phyloP scores from a whole-genome alignment of 2,797 vertebrate genomes.

The Pangasius mekongensis region DNA sequence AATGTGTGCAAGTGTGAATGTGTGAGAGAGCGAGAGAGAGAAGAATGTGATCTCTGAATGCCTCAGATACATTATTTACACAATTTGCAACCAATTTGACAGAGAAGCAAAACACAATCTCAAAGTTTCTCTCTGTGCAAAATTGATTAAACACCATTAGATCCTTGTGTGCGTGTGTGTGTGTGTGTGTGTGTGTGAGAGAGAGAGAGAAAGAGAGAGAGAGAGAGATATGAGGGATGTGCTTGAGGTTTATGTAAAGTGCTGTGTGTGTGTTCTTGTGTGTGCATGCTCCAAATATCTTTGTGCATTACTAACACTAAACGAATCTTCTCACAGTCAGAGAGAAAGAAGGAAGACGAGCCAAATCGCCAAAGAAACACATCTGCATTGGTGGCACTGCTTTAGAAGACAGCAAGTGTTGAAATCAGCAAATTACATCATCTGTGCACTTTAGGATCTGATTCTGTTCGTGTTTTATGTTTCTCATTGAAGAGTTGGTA shows the following conservation, averaged over 20 bases:
- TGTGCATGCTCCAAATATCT: constrained; percentile 32
- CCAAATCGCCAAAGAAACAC: background rate
- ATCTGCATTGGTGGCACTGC: background rate
- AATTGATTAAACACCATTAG: constrained; percentile 56
- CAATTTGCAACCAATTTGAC: constrained; percentile 57
- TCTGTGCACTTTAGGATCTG: background rate
- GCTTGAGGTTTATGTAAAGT: constrained; percentile 56
- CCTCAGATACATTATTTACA: constrained; percentile 50
- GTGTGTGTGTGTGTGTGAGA: constrained; percentile 26
- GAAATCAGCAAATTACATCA: background rate
- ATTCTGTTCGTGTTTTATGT: background rate
- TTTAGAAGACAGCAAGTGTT: background rate
- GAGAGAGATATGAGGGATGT: constrained; percentile 52
- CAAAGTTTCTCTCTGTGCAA: constrained; percentile 55
- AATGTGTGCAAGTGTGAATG: constrained; percentile 28
- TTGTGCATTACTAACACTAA: constrained; percentile 37
- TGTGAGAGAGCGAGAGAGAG: background rate
- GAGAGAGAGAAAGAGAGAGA: background rate
- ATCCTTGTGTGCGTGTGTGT: constrained; percentile 42
- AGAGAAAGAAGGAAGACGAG: constrained; percentile 9
- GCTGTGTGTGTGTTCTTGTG: constrained; percentile 36
- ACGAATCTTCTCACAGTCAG: constrained; percentile 25
- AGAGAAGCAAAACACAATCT: constrained; percentile 52
- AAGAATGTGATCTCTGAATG: constrained; percentile 25
- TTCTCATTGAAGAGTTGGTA: background rate